These are phyloP conservation scores for Pherbina coryleti DNA, from an alignment of 2,888 invertebrate genomes.

Conservation along the genomic window DNA sequence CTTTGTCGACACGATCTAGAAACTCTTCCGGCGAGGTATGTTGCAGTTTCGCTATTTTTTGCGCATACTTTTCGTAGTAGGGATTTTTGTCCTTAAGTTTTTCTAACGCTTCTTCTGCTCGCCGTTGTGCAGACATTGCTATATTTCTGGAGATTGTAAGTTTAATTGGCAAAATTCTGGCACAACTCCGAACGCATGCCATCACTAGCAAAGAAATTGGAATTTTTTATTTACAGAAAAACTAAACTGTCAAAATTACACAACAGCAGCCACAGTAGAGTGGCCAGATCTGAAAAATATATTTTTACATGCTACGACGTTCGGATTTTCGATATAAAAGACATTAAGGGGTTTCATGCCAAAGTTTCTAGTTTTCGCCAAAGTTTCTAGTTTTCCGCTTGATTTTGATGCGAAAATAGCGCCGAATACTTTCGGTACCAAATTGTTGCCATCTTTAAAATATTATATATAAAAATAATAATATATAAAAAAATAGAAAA, in stretches of 20 bases:
- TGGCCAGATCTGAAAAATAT: not conserved
- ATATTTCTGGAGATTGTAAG: slow-evolving; percentile 54
- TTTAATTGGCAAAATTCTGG: slow-evolving; percentile 36
- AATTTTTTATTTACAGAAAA: slow-evolving; percentile 6
- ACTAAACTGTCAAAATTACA: slow-evolving; percentile 44
- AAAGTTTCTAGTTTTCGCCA: too few relatives aligned
- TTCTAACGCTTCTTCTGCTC: slow-evolving; percentile 71
- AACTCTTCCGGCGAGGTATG: slow-evolving; percentile 83
- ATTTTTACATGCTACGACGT: too few relatives aligned
- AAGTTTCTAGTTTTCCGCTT: too few relatives aligned
- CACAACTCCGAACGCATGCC: slow-evolving; percentile 51
- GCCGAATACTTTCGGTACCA: too few relatives aligned
- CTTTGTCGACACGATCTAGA: slow-evolving; percentile 74
- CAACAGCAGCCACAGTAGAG: slow-evolving; percentile 29
- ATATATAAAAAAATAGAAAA: too few relatives aligned
- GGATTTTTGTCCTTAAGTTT: slow-evolving; percentile 76
- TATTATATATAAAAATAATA: too few relatives aligned
- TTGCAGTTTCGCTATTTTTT: slow-evolving; percentile 81
- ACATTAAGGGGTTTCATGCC: too few relatives aligned
- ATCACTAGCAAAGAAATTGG: slow-evolving; percentile 45
- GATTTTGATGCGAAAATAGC: too few relatives aligned
- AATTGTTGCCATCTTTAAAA: too few relatives aligned
- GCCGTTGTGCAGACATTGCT: slow-evolving; percentile 68
- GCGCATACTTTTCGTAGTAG: slow-evolving; percentile 84
- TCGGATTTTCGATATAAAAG: too few relatives aligned